Base-by-base conservation (phyloP, 2,797 vertebrate species). In the Catostomus latipinnis region DNA sequence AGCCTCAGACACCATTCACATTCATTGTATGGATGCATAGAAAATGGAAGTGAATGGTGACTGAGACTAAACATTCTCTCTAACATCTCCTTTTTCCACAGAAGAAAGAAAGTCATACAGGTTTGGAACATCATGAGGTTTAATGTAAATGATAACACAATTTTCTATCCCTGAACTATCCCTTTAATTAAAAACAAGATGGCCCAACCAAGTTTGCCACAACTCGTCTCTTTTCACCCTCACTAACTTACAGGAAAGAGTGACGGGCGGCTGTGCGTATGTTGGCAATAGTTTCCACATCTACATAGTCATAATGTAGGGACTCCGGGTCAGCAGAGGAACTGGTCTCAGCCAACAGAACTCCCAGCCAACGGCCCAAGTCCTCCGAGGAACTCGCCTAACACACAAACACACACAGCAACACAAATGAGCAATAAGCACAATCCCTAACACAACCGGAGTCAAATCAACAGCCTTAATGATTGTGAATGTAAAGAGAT, bases 241-340 rank as follows among this genome's bases (percentile, higher is more conserved):
- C 0, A 8, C 7, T 46, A 13, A 85, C 86, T 83, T 6, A 82
- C 86, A 82, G 74, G 75, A 85, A 87, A 22, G 82, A 85, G 90
- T 97, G 93, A 56, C 96, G 95, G 78, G 97, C 97, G 0, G 97
- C 97, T 0, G 96, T 96, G 84, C 96, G 95, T 50, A 99, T 98
- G 91, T 96, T 96, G 62, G 95, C 95, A 65, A 99, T 94, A 0
- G 96, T 98, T 87, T 99, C 98, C 92, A 99, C 96, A 0, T 99
- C 97, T 74, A 98, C 96, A 0, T 98, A 99, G 88, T 99, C 98
- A 0, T 99, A 99, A 90, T 98, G 98, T 83, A 99, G 87, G 12
- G 96, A 95, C 87, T 99, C 97, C 0, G 97, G 98, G n/a, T 96
- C 94, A 0, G 94, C 92, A 77, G 89, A 86, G 0, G 94, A 96